Evolutionary conservation across 2,888 invertebrate species (phyloP).

Genomic region (Orchesella flavescens): DNA sequence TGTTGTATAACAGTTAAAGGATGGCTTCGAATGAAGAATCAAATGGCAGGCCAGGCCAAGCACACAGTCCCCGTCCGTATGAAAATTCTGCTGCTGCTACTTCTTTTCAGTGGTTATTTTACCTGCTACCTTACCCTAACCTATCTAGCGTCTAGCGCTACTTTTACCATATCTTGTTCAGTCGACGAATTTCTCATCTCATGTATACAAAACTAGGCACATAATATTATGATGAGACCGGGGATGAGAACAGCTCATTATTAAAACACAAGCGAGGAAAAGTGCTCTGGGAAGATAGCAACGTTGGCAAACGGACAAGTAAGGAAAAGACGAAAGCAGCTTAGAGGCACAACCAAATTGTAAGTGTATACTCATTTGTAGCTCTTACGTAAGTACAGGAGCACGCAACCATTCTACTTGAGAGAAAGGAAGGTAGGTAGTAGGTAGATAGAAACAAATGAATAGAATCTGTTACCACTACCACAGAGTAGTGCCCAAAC

Average conservation of each 20-base stretch:
- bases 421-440: background rate
- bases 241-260: slow-evolving; percentile 22
- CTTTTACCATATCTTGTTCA: background rate
- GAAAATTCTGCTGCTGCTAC: no score
- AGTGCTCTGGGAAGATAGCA: slow-evolving; percentile 27
- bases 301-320: background rate
- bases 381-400: background rate
- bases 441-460: background rate
- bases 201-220: slow-evolving; percentile 20
- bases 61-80: no score
- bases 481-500: background rate
- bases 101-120: background rate
- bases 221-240: slow-evolving; percentile 1
- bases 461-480: background rate
- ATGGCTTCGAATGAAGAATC: no score
- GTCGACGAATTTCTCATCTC: background rate
- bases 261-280: slow-evolving; percentile 31
- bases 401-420: background rate
- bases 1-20: no score
- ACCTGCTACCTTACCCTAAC: background rate
- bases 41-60: no score
- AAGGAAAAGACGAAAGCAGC: background rate
- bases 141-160: background rate
- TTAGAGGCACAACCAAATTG: no score
- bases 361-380: no score